phyloP scores from a whole-genome alignment of 2,888 invertebrate genomes.

The Thymelicus lineola region DNA sequence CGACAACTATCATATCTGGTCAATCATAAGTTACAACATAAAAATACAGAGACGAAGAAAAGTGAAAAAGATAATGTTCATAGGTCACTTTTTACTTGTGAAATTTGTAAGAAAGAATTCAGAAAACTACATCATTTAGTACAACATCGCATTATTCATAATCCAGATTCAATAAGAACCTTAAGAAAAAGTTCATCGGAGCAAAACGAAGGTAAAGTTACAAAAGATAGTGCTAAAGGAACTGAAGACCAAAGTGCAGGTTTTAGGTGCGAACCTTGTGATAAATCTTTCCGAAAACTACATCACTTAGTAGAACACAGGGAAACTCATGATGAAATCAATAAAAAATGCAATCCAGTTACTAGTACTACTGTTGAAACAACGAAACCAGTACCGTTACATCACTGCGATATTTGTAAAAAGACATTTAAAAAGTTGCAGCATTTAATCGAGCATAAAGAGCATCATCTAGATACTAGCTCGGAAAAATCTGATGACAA shows the following conservation, averaged over 20 bases:
- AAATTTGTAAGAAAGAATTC: conserved; percentile 78
- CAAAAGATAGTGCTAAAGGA: conserved; percentile 55
- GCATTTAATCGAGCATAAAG: conserved; percentile 78
- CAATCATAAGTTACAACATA: conserved; percentile 74
- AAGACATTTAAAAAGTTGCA: conserved; percentile 77
- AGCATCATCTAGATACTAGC: conserved; percentile 72
- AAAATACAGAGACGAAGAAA: conserved; percentile 62
- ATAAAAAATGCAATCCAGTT: conserved; percentile 61
- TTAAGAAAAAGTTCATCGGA: conserved; percentile 70
- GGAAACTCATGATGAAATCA: conserved; percentile 78
- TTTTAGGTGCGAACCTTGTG: conserved; percentile 80
- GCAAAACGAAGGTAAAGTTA: conserved; percentile 58
- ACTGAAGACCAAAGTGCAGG: conserved; percentile 72
- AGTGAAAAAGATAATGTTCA: conserved; percentile 47
- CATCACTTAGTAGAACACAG: conserved; percentile 81
- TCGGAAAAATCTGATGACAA: conserved; percentile 78
- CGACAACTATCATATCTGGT: conserved; percentile 77
- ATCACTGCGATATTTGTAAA: conserved; percentile 75
- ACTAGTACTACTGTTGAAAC: conserved; percentile 52
- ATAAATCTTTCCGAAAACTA: conserved; percentile 80
- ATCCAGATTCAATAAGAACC: conserved; percentile 52
- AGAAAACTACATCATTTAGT: conserved; percentile 79
- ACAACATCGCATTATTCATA: conserved; percentile 76
- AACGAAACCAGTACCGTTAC: conserved; percentile 50
- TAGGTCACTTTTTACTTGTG: conserved; percentile 70